Percentiles rank a stretch among this genome's conserved stretches.
These are phyloP conservation scores for Teinopalpus imperialis DNA, from an alignment of 2,888 invertebrate species.

Conservation along the genomic window DNA sequence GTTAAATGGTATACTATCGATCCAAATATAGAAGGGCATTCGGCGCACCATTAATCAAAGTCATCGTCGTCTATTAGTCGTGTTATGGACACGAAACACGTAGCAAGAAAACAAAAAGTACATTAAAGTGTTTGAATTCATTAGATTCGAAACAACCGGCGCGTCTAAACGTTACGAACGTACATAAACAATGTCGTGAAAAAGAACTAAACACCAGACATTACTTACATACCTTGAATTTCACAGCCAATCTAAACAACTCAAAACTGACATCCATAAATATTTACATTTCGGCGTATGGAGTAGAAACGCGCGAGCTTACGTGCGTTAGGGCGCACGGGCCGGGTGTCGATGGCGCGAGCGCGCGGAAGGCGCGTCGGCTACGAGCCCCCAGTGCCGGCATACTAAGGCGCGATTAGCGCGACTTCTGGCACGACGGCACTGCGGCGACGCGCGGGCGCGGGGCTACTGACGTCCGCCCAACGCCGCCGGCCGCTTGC, in stretches of 20 bases:
- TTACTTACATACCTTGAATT: constrained; percentile 79
- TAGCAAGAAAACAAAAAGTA: constrained; percentile 66
- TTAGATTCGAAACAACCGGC: constrained; percentile 40
- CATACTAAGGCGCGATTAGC: constrained; percentile 43
- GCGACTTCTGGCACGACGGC: constrained; percentile 35
- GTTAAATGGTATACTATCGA: constrained; percentile 74
- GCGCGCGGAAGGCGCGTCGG: constrained; percentile 47
- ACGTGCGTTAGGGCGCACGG: constrained; percentile 59
- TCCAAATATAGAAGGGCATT: constrained; percentile 72
- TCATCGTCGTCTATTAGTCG: constrained; percentile 64
- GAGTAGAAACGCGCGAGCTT: constrained; percentile 62
- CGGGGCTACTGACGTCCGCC: constrained; percentile 22
- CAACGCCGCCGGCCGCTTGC: constrained; percentile 39
- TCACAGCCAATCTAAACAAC: constrained; percentile 81
- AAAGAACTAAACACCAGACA: constrained; percentile 58
- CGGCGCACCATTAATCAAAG: constrained; percentile 68
- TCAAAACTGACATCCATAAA: constrained; percentile 81
- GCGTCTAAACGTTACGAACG: constrained; percentile 39
- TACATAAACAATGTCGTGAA: constrained; percentile 56
- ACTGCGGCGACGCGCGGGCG: constrained; percentile 38
- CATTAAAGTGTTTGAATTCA: constrained; percentile 44
- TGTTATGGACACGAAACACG: constrained; percentile 61
- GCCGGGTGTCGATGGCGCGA: constrained; percentile 40
- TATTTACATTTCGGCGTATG: constrained; percentile 77
- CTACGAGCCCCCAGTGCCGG: constrained; percentile 64